A percentile compares a stretch with the other conserved stretches of the same genome.
phyloP scores from a whole-genome alignment of 2,888 invertebrate genomes.

The Camponotus fellah region DNA sequence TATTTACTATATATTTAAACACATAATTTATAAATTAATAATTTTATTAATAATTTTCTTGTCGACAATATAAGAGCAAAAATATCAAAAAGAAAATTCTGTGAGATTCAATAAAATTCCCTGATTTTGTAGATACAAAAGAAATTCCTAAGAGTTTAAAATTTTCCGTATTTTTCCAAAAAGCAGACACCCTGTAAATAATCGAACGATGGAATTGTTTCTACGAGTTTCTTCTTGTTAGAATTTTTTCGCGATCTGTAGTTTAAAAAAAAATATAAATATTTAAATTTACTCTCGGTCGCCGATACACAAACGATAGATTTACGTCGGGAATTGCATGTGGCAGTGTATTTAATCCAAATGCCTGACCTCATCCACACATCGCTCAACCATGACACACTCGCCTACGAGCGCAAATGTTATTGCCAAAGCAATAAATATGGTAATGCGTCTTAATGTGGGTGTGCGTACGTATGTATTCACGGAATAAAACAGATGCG shows the following conservation, averaged over 20 bases:
- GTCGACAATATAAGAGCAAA: no score
- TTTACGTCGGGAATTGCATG: slow-evolving; percentile 56
- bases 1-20: no score
- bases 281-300: background rate
- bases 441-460: slow-evolving; percentile 73
- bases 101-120: no score
- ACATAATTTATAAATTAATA: no score
- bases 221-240: background rate
- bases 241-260: background rate
- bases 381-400: slow-evolving; percentile 70
- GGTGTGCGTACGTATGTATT: slow-evolving; percentile 54
- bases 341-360: slow-evolving; percentile 59
- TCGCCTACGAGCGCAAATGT: slow-evolving; percentile 65
- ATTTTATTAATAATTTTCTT: no score
- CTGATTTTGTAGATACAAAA: no score
- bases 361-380: slow-evolving; percentile 65
- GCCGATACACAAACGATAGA: background rate
- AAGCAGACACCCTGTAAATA: background rate
- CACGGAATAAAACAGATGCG: slow-evolving; percentile 24
- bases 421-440: slow-evolving; percentile 74
- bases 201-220: background rate
- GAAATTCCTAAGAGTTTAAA: no score
- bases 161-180: no score
- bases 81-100: no score
- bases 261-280: background rate